These are phyloP conservation scores for Cinclus cinclus DNA, from an alignment of 2,113 vertebrate species.

Conservation along the genomic window DNA sequence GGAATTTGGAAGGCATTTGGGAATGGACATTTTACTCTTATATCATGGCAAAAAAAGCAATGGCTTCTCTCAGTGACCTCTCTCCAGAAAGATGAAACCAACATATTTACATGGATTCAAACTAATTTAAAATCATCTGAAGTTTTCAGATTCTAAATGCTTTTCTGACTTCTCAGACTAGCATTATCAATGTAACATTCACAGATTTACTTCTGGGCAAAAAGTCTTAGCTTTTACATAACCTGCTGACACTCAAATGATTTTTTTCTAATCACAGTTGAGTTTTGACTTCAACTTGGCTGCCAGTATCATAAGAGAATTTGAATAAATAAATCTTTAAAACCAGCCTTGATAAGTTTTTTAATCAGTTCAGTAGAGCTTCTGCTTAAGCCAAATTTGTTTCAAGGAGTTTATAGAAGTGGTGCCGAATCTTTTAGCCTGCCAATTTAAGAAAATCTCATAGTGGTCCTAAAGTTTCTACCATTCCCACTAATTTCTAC, in stretches of 20 bases:
- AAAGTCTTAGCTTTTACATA: not conserved
- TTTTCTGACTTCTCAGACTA: not conserved
- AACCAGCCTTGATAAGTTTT: conserved; percentile 9
- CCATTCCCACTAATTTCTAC: not conserved
- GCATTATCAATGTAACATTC: not conserved
- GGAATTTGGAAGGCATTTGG: not conserved
- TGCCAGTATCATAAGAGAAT: not conserved
- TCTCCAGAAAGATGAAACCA: not conserved
- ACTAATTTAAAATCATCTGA: not conserved
- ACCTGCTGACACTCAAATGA: not conserved
- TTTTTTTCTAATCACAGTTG: not conserved
- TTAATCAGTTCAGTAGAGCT: not conserved
- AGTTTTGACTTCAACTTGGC: conserved; percentile 20
- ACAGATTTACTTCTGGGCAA: conserved; percentile 2
- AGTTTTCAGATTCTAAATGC: not conserved
- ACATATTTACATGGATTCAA: not conserved
- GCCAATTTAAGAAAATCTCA: conserved; percentile 32
- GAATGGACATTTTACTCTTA: not conserved
- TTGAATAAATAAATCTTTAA: conserved; percentile 35
- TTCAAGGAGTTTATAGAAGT: conserved; percentile 15
- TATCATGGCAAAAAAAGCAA: not conserved
- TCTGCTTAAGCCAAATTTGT: not conserved
- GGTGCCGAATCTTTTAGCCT: not conserved
- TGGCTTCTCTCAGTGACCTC: not conserved
- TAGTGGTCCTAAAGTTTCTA: conserved; percentile 16